Evolutionary conservation across 2,113 vertebrate species (phyloP), one percentile per base, ranked within the genome.

Genomic region (Burhinus bistriatus): DNA sequence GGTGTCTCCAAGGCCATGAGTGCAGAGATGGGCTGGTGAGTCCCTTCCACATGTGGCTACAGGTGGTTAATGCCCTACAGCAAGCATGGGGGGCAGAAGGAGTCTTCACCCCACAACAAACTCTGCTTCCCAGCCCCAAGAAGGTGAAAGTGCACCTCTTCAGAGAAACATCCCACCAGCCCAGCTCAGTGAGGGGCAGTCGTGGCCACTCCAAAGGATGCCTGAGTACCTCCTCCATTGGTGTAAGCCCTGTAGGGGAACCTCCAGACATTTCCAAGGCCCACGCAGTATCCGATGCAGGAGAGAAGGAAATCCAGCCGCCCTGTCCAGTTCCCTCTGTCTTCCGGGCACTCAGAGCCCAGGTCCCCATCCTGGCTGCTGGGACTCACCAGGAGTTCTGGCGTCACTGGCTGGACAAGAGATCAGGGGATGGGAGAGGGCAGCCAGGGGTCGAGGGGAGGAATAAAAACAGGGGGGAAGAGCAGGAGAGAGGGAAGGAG

Each of bases 301-400:
- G 98, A 99, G 57, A 99, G 97, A 26, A 99, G 98, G 96, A 99
- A 99, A 97, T 99, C 98, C 96, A 98, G 97, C 11, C 98, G 98
- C 70, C 98, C 98, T 0, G 98, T 98, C 98, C 98, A 99, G 90
- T 98, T 98, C 16, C 98, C 98, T 95, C 98, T 95, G 92, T 98
- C 98, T 36, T 97, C 98, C 0, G 98, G 97, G 61, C 98, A 98
- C 79, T 98, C 98, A 3, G 97, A 81, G 11, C 98, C 98, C 95
- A 98, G 76, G 47, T 98, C 98, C 15, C 97, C 98, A 0, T 98
- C 98, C 90, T 98, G 98, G 94, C 98, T 98, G 75, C 97, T 98
- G 87, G 98, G 98, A 58, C 97, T 98, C 92, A 98, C 98, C 96
- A 99, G 95, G 55, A 99, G 98, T 59, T 98, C 98, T 77, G 98